Base-by-base conservation (phyloP, 92 coral and sea anemone species). In the Hydrozoanthus gracilis region DNA sequence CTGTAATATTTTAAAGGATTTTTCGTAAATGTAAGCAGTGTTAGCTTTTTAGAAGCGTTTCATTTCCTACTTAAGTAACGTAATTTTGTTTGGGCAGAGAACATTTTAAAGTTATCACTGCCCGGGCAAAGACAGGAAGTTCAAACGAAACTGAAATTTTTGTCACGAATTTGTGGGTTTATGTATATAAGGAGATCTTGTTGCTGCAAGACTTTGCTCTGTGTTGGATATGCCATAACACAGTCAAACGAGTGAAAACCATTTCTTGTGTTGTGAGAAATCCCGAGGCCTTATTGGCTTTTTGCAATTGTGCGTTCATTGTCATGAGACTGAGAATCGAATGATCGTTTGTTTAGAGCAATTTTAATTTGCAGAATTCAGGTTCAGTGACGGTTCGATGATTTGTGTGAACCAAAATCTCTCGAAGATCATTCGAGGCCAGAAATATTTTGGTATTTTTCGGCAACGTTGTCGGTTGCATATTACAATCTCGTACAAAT, bases 81-180 rank as follows among this genome's bases (percentile, higher is more conserved):
- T 61, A 4, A n/a, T 6, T 17, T 73, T 66, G 44, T 5, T 6
- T 6, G 71, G 8, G 27, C 15, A 16, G 64, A 16, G 64, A 58
- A 58, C 3, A 14, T 58, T 11, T 58, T n/a, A 9, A 10, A 9
- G 15, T 9, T 56, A 6, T 56, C 64, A 68, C 11, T 51, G 62
- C 82, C 62, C 82, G 66, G 65, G 60, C 82, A 76, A 27, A 74
- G 73, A 80, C 85, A 80, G 85, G 85, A 80, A 80, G 85, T 80
- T 74, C 20, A 80, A 80, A 80, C 61, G 11, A 47, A 11, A 51
- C 39, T 48, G 58, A 12, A 13, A 50, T 47, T 74, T 7, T 17
- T 13, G 75, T 80, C 85, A 80, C 85, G 85, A 80, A 62, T 62
- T 66, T 54, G 84, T 44, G 44, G n/a, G 4, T 74, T 49, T 50